Base-by-base conservation (phyloP, 2,888 invertebrate genomes). In the Sarcophaga caerulescens region DNA sequence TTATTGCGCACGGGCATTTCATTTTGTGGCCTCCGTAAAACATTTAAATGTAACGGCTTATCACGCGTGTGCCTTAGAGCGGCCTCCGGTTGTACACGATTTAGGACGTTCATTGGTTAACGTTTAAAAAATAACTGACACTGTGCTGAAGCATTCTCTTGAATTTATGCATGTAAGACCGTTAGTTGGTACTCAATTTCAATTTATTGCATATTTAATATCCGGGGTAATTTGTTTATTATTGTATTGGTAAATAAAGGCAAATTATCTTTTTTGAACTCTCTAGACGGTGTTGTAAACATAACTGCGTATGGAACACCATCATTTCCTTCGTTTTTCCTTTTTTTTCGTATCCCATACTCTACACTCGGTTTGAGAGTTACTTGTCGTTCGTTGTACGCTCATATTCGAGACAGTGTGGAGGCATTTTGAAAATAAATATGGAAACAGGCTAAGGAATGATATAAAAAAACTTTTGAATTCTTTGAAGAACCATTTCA, bases 181-280 rank as follows among this genome's bases (percentile, higher is more conserved):
- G 11, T 14, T 10, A n/a, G 71, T 44, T 59, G 14, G 73, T 73
- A 11, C 45, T 74, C 66, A 80, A 59, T 65, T 79, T 57, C n/a
- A 77, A 60, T 71, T 71, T 77, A 71, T 70, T 76, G 71, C 80
- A 66, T 77, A 57, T 73, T 63, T 65, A 25, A 44, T 59, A 57
- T 75, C 12, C 66, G 0, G 10, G 47, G 35, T 59, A 68, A 77
- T 68, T 66, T 76, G 44, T 65, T 75, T 66, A 75, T 71, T 70
- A 70, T 19, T 47, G 65, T 23, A 65, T 65, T 66, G 25, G 59
- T 66, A 71, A 71, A 57, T 71, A 71, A 71, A 71, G 71, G 21
- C 52, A 63, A 62, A 17, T 63, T 70, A 19, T 69, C 69, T 8
- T n/a, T 25, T 17, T n/a, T 57, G 11, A 79, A 79, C 35, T 79